phyloP scores from a whole-genome alignment of 2,888 invertebrate genomes.

The Brenthis ino region DNA sequence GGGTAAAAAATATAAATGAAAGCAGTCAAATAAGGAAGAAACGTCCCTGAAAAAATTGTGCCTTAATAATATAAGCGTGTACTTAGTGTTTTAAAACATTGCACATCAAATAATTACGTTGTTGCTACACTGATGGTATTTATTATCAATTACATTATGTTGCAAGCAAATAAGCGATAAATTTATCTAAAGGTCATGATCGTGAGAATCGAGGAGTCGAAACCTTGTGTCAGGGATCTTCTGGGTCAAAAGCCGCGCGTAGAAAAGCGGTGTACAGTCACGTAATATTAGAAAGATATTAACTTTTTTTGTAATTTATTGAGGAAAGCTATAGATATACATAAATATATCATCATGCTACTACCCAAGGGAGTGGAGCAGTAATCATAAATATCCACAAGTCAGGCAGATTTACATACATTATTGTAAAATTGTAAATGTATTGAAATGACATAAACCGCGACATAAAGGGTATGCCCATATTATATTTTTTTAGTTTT shows the following conservation, averaged over 20 bases:
- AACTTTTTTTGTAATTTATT: neutral
- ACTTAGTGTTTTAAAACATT: neutral
- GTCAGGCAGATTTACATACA: no score
- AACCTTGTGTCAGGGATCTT: constrained; percentile 30
- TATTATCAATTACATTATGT: constrained; percentile 28
- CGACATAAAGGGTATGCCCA: no score
- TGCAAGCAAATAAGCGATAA: constrained; percentile 22
- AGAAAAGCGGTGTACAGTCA: neutral
- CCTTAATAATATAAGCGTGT: neutral
- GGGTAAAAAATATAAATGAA: no score
- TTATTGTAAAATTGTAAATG: no score
- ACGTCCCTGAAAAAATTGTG: neutral
- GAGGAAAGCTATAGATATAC: no score
- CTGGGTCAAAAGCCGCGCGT: constrained; percentile 27
- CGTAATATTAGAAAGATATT: constrained; percentile 18
- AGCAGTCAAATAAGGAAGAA: neutral
- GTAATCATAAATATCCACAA: no score
- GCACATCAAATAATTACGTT: neutral
- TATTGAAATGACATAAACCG: no score
- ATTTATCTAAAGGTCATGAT: constrained; percentile 35
- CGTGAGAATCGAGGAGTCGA: constrained; percentile 36
- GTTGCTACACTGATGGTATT: constrained; percentile 13
- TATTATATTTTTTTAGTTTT: no score
- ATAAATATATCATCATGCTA: no score
- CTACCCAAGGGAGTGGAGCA: no score